phyloP scores from a whole-genome alignment of 2,113 vertebrate species.

The Leptodactylus fuscus region DNA sequence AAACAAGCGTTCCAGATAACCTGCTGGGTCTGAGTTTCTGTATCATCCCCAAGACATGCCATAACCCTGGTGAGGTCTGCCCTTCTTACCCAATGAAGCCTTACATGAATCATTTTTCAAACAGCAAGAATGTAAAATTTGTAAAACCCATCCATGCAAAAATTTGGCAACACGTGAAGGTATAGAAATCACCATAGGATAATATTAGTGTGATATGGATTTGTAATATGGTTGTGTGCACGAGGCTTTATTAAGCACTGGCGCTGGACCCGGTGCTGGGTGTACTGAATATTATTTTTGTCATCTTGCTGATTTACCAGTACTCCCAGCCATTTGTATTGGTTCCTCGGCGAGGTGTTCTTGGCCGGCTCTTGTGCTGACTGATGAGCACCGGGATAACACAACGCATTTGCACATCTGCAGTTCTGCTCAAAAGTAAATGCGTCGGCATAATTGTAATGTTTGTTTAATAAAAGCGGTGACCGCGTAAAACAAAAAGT shows the following conservation, averaged over 20 bases:
- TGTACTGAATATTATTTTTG: neutral
- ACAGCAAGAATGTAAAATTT: too few relatives aligned
- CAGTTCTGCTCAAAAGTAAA: neutral
- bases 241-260: neutral
- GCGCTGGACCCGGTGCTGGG: neutral
- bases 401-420: neutral
- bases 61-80: too few relatives aligned
- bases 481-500: neutral
- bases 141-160: too few relatives aligned
- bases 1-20: too few relatives aligned
- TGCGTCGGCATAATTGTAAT: neutral
- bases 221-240: too few relatives aligned
- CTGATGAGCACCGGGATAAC: slow-evolving; percentile 2
- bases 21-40: too few relatives aligned
- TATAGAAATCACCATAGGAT: neutral
- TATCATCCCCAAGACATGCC: too few relatives aligned
- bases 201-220: neutral
- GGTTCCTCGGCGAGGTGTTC: neutral
- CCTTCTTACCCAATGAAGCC: too few relatives aligned
- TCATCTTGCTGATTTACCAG: neutral
- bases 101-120: too few relatives aligned
- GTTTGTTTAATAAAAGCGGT: neutral
- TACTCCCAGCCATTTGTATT: neutral
- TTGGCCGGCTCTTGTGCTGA: slow-evolving; percentile 9
- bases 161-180: too few relatives aligned